These are phyloP conservation scores for Amazona guildingii DNA, from an alignment of 2,113 vertebrate genomes.

Conservation along the genomic window DNA sequence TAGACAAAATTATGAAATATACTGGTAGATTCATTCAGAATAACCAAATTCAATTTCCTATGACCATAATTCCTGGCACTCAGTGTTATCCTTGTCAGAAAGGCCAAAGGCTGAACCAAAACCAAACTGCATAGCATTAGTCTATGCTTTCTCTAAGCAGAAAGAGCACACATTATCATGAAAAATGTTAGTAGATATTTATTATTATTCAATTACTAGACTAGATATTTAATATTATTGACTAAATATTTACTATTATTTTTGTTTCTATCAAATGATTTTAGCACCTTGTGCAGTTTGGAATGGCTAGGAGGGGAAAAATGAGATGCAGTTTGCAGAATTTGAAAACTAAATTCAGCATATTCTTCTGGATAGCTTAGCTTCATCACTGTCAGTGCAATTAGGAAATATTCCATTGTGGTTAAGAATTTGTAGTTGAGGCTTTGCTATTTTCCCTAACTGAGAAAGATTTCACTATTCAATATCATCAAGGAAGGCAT, in stretches of 20 bases:
- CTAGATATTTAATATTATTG: neutral
- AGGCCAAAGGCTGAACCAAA: accelerated
- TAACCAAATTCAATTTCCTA: neutral
- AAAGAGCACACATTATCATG: neutral
- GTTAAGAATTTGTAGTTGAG: neutral
- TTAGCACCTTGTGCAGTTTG: neutral
- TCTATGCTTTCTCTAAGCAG: neutral
- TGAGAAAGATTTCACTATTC: neutral
- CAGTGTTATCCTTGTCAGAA: neutral
- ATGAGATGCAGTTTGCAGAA: neutral
- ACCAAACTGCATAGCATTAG: accelerated
- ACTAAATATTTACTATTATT: neutral
- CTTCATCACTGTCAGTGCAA: neutral
- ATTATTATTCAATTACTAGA: neutral
- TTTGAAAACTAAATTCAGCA: neutral
- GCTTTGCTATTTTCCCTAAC: neutral
- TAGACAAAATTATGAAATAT: neutral
- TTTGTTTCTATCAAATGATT: neutral
- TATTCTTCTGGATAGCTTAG: neutral
- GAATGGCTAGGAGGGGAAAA: neutral
- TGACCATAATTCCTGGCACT: neutral
- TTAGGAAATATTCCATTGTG: neutral
- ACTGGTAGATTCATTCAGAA: neutral
- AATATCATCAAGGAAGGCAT: neutral
- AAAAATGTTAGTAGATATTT: neutral